Evolutionary conservation across 2,797 vertebrate genomes (phyloP), one percentile per base, ranked within the genome.

Genomic region (Masticophis lateralis): DNA sequence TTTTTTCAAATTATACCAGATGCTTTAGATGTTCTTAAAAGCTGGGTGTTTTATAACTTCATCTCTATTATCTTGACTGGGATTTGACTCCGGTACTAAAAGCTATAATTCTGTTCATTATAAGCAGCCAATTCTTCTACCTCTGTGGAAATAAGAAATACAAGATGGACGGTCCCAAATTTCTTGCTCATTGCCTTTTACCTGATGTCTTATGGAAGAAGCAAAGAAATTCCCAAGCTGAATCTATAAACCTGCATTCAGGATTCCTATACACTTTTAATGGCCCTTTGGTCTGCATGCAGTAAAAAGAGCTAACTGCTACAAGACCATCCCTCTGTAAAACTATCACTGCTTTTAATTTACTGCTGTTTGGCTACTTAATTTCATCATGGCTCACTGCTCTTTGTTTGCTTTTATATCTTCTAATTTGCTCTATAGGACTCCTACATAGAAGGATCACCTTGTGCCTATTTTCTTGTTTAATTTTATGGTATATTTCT

Each of bases 281-380:
- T 60, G 18, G 88, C 63, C 37, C 56, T 83, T 92, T 83, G 43
- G 56, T 90, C 56, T 92, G 51, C 47, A 47, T 66, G 43, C 51
- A 86, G 25, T 86, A 87, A 87, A 90, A 90, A 90, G 86, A 43
- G 22, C 89, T 87, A 93, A 93, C 90, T 90, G 12, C 89, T 32
- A 90, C 59, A 87, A 66, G 4, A 92, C 59, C 60, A 56, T 56
- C 60, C 51, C 32, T 69, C 60, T n/a, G 60, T 56, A 90, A 56
- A 53, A 37, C 27, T 83, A 90, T 90, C 90, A 87, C 51, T 87
- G 27, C 32, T 87, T 93, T 90, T 93, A 93, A 93, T 53, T 66
- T 43, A 90, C 74, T 93, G 87, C 55, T 89, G n/a, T 92, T 89
- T 88, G 92, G 32, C 88, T 66, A 90, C 59, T 92, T 90, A 90